Evolutionary conservation across 2,888 invertebrate genomes (phyloP), one percentile per base, ranked within the genome.

Genomic region (Andrena fulva): DNA sequence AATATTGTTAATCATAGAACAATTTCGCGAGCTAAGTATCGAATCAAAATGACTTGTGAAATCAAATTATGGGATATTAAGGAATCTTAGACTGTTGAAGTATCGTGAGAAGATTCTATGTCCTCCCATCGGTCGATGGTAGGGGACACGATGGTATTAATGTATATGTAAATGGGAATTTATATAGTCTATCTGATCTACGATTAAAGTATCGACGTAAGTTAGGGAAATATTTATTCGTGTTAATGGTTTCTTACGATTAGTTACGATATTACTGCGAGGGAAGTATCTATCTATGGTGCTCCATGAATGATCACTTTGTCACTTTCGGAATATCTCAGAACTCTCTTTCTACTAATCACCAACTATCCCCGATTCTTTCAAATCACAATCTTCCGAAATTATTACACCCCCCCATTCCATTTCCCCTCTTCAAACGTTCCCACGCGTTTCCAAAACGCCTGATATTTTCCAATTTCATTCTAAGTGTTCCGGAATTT

Each of bases 201-300:
- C 68, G 67, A 78, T 76, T 77, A 62, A 82, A 73, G 31, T 85
- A 80, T 72, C 54, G 48, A 52, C 35, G 67, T 77, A 78, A 72
- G 66, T 59, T 84, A 87, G 81, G 63, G 27, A 81, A 84, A 62
- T 86, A 84, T 67, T 76, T 80, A 81, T 84, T 42, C 86, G 75
- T 77, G 84, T 86, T 83, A 75, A 74, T 56, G 60, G 72, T 72
- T 75, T 85, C 81, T 77, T 88, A 42, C 42, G 12, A 42, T 42
- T 42, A 81, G 78, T 79, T 74, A 64, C 69, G 7, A 77, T 77
- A 78, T 75, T 81, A 75, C 60, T 77, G 70, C 54, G 77, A 84
- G 67, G 52, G 66, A 74, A 70, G 67, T 75, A 73, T 79, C 74
- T 60, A 27, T 87, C 56, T 20, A 20, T 56, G 24, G 12, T 42